Conservation (phyloP, 1,140 invertebrate species). For the Brachionus paranguensis region DNA sequence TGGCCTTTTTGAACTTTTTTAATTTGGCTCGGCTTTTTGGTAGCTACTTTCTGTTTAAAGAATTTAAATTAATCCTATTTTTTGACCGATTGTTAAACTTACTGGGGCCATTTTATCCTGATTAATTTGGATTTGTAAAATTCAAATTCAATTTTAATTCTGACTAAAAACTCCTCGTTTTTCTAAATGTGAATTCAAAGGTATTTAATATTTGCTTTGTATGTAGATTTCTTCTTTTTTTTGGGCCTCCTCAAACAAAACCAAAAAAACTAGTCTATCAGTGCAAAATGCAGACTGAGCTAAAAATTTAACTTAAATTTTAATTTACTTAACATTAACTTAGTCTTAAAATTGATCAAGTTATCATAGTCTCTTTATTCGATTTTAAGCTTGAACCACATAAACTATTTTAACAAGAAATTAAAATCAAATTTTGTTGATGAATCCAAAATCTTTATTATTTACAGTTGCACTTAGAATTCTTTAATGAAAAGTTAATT, state of each 20-base stretch:
- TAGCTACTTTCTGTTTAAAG: not conserved
- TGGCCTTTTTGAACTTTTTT: slow-evolving; percentile 20
- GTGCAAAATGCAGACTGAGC: not conserved
- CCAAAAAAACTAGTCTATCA: not conserved
- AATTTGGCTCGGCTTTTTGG: not conserved
- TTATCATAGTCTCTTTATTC: not conserved
- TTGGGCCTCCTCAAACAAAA: not conserved
- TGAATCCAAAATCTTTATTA: not conserved
- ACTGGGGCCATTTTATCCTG: slow-evolving; percentile 16
- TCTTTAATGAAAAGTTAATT: not conserved
- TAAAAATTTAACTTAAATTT: not conserved
- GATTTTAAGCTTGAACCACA: not conserved
- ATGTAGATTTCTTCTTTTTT: not conserved
- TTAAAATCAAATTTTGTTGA: not conserved
- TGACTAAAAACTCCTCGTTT: not conserved
- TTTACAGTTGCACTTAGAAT: not conserved
- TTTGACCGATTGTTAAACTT: not conserved
- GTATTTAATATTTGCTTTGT: not conserved
- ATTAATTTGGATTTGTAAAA: slow-evolving; percentile 19
- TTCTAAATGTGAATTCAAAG: slow-evolving; percentile 23
- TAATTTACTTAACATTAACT: not conserved
- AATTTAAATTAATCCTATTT: not conserved
- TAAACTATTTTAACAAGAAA: not conserved
- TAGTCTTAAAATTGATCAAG: not conserved
- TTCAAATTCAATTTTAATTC: slow-evolving; percentile 1